These are phyloP conservation scores for Strigamia transsilvanica DNA, from an alignment of 2,888 invertebrate genomes.

Conservation along the genomic window DNA sequence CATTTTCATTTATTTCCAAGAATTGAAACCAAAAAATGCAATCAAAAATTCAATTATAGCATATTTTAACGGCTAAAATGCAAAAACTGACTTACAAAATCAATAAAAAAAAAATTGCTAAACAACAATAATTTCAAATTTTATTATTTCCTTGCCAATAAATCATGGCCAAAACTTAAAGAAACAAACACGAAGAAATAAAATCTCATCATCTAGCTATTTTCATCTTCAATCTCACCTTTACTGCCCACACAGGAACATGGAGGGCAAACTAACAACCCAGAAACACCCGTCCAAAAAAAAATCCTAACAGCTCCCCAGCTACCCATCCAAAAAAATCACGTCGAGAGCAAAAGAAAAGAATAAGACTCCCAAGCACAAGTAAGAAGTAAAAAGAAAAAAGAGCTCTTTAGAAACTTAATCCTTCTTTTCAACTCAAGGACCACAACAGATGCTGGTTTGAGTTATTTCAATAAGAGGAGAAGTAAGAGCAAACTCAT, in stretches of 20 bases:
- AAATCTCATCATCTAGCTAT: conserved; percentile 29
- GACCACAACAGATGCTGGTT: conserved; percentile 32
- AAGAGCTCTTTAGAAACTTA: conserved; percentile 9
- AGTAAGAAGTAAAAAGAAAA: neutral
- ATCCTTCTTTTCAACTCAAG: conserved; percentile 40
- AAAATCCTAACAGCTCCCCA: conserved; percentile 18
- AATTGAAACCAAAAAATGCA: too few relatives aligned
- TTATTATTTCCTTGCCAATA: too few relatives aligned
- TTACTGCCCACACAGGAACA: conserved; percentile 14
- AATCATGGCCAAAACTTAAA: too few relatives aligned
- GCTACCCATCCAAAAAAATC: conserved; percentile 25
- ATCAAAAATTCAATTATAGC: too few relatives aligned
- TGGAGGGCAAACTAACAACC: neutral
- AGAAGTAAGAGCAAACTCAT: neutral
- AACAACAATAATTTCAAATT: too few relatives aligned
- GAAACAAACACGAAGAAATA: neutral
- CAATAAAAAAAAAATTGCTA: too few relatives aligned
- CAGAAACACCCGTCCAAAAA: neutral
- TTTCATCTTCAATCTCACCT: conserved; percentile 1
- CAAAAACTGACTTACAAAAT: too few relatives aligned
- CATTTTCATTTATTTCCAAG: too few relatives aligned
- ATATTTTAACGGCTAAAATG: too few relatives aligned
- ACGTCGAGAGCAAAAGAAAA: conserved; percentile 33
- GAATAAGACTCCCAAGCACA: neutral
- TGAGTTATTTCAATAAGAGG: conserved; percentile 41